Percentiles rank a stretch among this genome's conserved stretches.
These are phyloP conservation scores for Perizoma affinitatum DNA, from an alignment of 2,888 invertebrate species.

Conservation along the genomic window DNA sequence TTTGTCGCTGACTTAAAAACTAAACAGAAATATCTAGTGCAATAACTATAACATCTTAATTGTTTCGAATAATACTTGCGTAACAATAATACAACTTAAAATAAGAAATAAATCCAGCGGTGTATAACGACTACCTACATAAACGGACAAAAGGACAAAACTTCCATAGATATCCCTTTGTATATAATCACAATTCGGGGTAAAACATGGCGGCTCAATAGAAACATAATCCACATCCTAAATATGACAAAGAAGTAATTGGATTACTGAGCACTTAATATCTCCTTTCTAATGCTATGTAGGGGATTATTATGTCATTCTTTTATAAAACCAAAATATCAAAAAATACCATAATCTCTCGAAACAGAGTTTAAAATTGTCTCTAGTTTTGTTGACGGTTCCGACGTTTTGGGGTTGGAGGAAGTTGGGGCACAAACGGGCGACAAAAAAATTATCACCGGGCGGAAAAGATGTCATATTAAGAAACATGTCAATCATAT, in stretches of 20 bases:
- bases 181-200: slow-evolving; percentile 71
- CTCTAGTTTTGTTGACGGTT: slow-evolving; percentile 20
- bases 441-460: slow-evolving; percentile 84
- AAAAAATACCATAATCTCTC: slow-evolving; percentile 33
- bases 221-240: slow-evolving; percentile 83
- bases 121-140: slow-evolving; percentile 64
- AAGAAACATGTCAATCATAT: slow-evolving; percentile 84
- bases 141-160: slow-evolving; percentile 67
- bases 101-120: slow-evolving; percentile 46
- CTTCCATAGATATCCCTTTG: slow-evolving; percentile 68
- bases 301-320: slow-evolving; percentile 20
- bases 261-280: slow-evolving; percentile 81
- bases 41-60: too few species aligned
- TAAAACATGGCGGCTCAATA: slow-evolving; percentile 73
- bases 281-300: slow-evolving; percentile 69
- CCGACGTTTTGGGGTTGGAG: slow-evolving; percentile 26
- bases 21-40: too few species aligned
- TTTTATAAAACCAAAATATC: background rate
- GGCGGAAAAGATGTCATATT: slow-evolving; percentile 82
- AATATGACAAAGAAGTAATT: slow-evolving; percentile 81
- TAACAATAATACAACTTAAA: slow-evolving; percentile 12
- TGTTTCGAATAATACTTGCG: slow-evolving; percentile 1
- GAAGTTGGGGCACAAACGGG: slow-evolving; percentile 57
- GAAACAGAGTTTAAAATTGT: slow-evolving; percentile 9
- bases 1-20: too few species aligned